Base-by-base conservation (phyloP, 2,888 invertebrate species). In the Leptogaster cylindrica region DNA sequence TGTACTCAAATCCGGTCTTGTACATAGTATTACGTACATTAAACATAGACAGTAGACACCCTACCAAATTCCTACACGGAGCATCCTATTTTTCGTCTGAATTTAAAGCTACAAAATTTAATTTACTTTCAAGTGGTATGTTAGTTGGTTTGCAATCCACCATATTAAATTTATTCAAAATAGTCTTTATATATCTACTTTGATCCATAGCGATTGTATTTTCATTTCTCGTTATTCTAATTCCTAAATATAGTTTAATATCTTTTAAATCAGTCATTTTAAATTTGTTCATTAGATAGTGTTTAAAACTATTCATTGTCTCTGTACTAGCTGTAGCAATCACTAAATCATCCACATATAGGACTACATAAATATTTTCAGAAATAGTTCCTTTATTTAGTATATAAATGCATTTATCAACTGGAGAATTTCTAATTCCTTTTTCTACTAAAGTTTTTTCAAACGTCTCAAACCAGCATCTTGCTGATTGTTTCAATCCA, bases 141-240 rank as follows among this genome's bases (percentile, higher is more conserved):
- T 33, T 65, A 8, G 69, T 68, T 18, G 71, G 3, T n/a, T 73
- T 72, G 66, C 72, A 74, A 52, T 73, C 65, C 61, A 14, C 12
- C 74, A 75, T 75, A 67, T 73, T 70, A 71, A 72, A 74, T 71
- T 73, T 74, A 20, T 61, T 67, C 69, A 75, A 70, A 12, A 75
- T 61, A 25, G 33, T 68, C 65, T 73, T 70, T 33, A 33, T 52
- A 14, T 52, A 52, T n/a, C 3, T 20, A 20, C 33, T 33, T 39
- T 39, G 39, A 39, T 2, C 39, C 12, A 39, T 12, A 39, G 39
- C 5, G 1, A 39, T 2, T 7, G 20, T 48, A 31, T 64, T 48
- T 7, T 65, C 28, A 36, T 52, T 44, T 61, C 71, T 71, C 16
- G 67, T 14, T 39, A 73, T 39, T 68, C 52, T 66, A 12, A 73